Evolutionary conservation across 2,888 invertebrate species (phyloP), one percentile per base, ranked within the genome.

Genomic region (Agrotis puta): DNA sequence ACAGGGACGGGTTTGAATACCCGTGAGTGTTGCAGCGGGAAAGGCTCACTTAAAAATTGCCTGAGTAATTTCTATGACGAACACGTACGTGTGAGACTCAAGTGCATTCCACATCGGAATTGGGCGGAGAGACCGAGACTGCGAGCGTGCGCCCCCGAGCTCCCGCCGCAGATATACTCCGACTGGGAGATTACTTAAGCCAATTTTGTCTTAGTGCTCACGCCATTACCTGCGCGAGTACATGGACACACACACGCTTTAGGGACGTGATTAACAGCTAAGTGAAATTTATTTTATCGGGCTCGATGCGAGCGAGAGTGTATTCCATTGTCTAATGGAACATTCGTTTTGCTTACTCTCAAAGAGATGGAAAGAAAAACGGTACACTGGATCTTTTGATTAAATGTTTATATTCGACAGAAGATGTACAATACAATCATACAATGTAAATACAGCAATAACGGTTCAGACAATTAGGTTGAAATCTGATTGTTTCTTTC

Each of bases 41-140:
- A 93, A 92, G 91, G 90, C 92, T 92, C 92, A 93, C 93, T 95
- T 95, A 95, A 95, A 95, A 95, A 95, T 95, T 94, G 94, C 91
- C 89, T 84, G 87, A 88, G 92, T 93, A 92, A 94, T 95, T 95
- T 90, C 92, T 93, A 95, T 95, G 94, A 95, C 90, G 92, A 94
- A 92, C 95, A 95, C 95, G 95, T 95, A 92, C 92, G 85, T 87
- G 72, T 77, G 77, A 67, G 65, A 71, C 85, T 85, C 86, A 88
- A 93, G 93, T 93, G 94, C 94, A 94, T 91, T 90, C 85, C 88
- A 89, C 89, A 88, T 89, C 85, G 89, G 90, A 88, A 92, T 92
- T 89, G 89, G 90, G 88, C 87, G 89, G 76, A 87, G 69, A 75
- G 80, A 78, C 85, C 83, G 64, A 86, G 87, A 33, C 53, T 73